These are phyloP conservation scores for Muscidifurax raptorellus DNA, from an alignment of 1,140 invertebrate species.

Conservation along the genomic window DNA sequence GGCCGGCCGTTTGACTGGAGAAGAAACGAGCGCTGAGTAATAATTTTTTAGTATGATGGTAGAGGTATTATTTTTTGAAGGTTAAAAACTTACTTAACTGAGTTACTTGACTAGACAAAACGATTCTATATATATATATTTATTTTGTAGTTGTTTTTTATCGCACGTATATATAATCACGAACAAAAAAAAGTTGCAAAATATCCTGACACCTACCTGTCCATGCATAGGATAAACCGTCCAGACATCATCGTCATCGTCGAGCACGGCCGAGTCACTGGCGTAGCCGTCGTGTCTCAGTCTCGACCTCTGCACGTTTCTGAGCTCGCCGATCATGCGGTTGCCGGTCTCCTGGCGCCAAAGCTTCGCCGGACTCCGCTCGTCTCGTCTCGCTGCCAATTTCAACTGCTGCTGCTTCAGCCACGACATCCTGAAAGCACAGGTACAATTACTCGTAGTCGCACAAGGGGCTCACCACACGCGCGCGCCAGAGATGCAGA, in stretches of 20 bases:
- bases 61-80: background rate
- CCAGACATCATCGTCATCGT: constrained; percentile 78
- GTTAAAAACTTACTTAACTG: no score
- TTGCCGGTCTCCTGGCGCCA: constrained; percentile 84
- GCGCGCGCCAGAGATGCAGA: constrained; percentile 35
- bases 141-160: no score
- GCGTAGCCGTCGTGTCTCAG: constrained; percentile 81
- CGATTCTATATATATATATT: no score
- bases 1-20: constrained; percentile 58
- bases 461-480: constrained; percentile 12
- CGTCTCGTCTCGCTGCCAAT: constrained; percentile 79
- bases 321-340: constrained; percentile 78
- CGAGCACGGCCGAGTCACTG: constrained; percentile 85
- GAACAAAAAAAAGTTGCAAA: no score
- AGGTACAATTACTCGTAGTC: no score
- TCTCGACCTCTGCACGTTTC: constrained; percentile 76
- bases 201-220: constrained; percentile 55
- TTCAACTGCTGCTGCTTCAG: constrained; percentile 87
- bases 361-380: constrained; percentile 80
- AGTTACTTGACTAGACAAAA: no score
- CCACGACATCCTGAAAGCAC: constrained; percentile 80
- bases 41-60: background rate
- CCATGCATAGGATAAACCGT: constrained; percentile 64
- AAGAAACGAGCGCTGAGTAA: constrained; percentile 11
- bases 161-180: no score